Evolutionary conservation across 2,888 invertebrate species (phyloP), one percentile per base, ranked within the genome.

Genomic region (Xylophagus ater): DNA sequence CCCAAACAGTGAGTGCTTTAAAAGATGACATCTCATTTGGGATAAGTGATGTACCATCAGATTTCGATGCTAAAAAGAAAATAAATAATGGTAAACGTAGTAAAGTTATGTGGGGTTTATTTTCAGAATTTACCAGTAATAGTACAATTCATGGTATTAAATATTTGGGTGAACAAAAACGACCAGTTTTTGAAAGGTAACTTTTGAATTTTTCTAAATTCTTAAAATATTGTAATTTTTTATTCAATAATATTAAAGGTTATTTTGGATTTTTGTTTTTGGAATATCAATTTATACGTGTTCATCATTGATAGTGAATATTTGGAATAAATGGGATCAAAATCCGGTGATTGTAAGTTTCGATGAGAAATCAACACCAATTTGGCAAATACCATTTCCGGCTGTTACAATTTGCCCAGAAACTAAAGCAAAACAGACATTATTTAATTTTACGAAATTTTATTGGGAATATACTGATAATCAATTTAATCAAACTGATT

Each of bases 281-380:
- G 56, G 60, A 4, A 65, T 72, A 40, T 72, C 72, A 25, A 65
- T 76, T 6, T 61, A 70, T 13, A 60, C 71, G 15, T 75, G 74
- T 47, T 55, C 67, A 12, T 62, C 61, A 21, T 57, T 73, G 5
- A 75, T 76, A 39, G 57, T 62, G 31, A 69, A 73, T 55, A 68
- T 73, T 2, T 77, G 72, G 66, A 62, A 65, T 41, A 77, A 77
- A 56, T 77, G 76, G 76, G 67, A 71, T 33, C 67, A 68, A 42
- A 72, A 69, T 43, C 76, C 76, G 0, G 74, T 77, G 2, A 73
- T 77, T 36, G 76, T 77, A 8, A 76, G 74, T 49, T 78, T 78
- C 52, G 76, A 76, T 2, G 73, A 76, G 56, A 73, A 72, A 34
- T 71, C 76, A 1, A 77, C 76, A 8, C 40, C 44, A 8, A 38